Evolutionary conservation across 37 sponge, comb jelly and placozoan species (phyloP), one percentile per base, ranked within the genome.

Genomic region (Corticium candelabrum): DNA sequence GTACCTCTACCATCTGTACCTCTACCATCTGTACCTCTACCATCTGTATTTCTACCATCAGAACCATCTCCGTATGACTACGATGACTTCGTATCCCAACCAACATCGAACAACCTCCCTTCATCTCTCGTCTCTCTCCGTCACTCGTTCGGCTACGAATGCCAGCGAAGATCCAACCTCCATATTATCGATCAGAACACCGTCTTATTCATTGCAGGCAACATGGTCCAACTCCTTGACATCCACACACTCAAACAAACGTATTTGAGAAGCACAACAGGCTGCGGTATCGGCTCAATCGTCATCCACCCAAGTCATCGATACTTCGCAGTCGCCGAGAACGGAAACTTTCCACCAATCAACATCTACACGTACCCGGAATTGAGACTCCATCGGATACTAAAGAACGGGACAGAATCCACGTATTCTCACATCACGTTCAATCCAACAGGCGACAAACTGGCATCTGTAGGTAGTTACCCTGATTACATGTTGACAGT

Each of bases 401-500:
- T 94, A 34, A 73, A 86, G 79, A 84, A 81, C 80, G 75, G 81
- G 27, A 83, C 82, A 31, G 79, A 68, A 37, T 41, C 38, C 27
- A 39, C 72, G 40, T 79, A 70, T 67, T 71, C 78, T 32, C 76
- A 67, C 79, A 38, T 83, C 56, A 76, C 41, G 35, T 77, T 86
- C 74, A 68, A 77, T 5, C 76, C 76, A 21, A 32, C 34, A 34
- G 99, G 99, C 35, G 76, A 74, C 39, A 83, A 92, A 34, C 80
- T 98, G 71, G 99, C 99, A 7, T 93, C 92, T 7, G 84, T 98
- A 1, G 99, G 99, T 2, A 89, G 86, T 15, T 72, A 41, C 76
- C 99, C 99, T 27, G 99, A 98, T 79, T 98, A 84, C 83, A 98
- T 94, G 95, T 77, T 98, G 75, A 98, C 99, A 56, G 89, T 98